phyloP scores from a whole-genome alignment of 2,797 vertebrate species.

The Tangara arthus region DNA sequence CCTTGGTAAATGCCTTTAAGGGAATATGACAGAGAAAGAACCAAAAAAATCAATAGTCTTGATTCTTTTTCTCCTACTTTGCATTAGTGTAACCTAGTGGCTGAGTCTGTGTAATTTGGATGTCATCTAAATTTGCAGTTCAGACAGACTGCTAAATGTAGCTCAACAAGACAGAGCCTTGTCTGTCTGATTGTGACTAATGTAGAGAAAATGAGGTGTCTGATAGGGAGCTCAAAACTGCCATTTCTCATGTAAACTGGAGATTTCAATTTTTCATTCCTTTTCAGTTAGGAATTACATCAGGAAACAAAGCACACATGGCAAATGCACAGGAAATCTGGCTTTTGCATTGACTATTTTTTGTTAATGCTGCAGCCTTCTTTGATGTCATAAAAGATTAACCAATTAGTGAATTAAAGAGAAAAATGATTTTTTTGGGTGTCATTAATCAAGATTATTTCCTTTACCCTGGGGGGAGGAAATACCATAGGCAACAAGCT shows the following conservation, averaged over 20 bases:
- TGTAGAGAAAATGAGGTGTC: conserved; percentile 60
- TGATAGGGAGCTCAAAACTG: conserved; percentile 47
- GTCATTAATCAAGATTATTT: conserved; percentile 68
- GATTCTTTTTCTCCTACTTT: conserved; percentile 41
- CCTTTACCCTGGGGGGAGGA: conserved; percentile 41
- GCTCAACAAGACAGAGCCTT: conserved; percentile 59
- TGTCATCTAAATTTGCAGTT: conserved; percentile 55
- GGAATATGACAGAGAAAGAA: conserved; percentile 34
- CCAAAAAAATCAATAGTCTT: conserved; percentile 49
- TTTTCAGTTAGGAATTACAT: conserved; percentile 57
- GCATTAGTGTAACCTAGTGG: conserved; percentile 40
- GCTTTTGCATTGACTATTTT: conserved; percentile 30
- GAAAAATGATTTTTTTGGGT: conserved; percentile 49
- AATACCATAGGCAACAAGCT: conserved; percentile 58
- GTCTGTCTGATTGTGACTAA: conserved; percentile 65
- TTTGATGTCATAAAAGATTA: conserved; percentile 62
- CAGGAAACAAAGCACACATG: conserved; percentile 57
- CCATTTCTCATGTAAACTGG: conserved; percentile 59
- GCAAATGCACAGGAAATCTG: conserved; percentile 55
- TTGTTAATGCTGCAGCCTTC: conserved; percentile 27
- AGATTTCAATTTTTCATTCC: conserved; percentile 63
- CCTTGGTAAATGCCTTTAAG: conserved; percentile 50
- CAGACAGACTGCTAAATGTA: conserved; percentile 43
- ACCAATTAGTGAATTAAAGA: conserved; percentile 59
- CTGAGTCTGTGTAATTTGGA: conserved; percentile 52